Conservation (phyloP, 2,888 invertebrate species). For the Electrophaes corylata region DNA sequence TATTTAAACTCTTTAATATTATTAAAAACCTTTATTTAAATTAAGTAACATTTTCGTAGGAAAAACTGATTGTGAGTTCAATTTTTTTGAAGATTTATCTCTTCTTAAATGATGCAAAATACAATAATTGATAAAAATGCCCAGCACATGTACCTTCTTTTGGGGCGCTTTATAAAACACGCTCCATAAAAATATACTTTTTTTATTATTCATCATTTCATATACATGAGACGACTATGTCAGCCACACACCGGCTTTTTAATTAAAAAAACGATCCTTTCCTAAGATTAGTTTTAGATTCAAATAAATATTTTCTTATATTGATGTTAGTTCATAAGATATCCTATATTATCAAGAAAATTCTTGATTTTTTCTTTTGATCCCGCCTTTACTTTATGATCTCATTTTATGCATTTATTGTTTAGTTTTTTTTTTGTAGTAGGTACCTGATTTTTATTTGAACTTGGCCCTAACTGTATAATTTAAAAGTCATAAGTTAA, state of each 20-base stretch:
- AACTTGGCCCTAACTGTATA: conserved; percentile 4
- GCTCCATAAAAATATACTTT: no score
- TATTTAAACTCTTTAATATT: background rate
- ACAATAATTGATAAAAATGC: no score
- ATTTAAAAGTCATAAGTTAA: background rate
- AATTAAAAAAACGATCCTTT: background rate
- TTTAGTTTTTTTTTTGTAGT: background rate
- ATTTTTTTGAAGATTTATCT: no score
- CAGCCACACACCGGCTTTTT: background rate
- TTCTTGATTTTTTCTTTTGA: background rate
- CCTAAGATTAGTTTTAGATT: conserved; percentile 3
- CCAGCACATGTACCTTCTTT: no score
- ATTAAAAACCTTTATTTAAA: no score
- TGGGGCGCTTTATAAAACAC: no score
- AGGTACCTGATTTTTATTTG: background rate
- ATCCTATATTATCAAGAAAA: background rate
- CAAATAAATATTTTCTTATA: conserved; percentile 1
- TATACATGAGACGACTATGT: no score
- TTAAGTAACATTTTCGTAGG: no score
- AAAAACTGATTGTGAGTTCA: no score
- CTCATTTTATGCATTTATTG: conserved; percentile 6
- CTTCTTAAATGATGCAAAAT: no score
- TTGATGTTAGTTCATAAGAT: conserved; percentile 3
- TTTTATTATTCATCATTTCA: no score
- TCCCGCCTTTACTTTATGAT: conserved; percentile 14